A percentile compares a stretch with the other conserved stretches of the same genome.
phyloP scores from a whole-genome alignment of 1,140 invertebrate species.

The Drosophila persimilis region DNA sequence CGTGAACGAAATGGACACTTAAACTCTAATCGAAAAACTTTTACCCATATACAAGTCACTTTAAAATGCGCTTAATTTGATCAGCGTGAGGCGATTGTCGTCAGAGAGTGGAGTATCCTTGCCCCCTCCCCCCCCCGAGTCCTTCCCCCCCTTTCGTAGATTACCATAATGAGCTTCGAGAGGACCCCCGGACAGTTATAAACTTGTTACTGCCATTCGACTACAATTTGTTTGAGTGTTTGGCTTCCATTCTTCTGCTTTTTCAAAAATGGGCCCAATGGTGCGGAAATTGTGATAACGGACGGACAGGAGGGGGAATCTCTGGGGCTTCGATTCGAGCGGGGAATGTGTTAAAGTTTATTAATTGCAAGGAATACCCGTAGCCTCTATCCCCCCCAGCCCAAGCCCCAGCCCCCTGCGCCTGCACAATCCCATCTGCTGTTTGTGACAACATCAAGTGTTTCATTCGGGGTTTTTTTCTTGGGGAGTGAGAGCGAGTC shows the following conservation, averaged over 20 bases:
- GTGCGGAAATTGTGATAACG: slow-evolving; percentile 39
- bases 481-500: slow-evolving; percentile 67
- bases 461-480: slow-evolving; percentile 47
- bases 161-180: slow-evolving; percentile 73
- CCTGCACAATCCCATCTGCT: slow-evolving; percentile 40
- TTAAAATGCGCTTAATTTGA: slow-evolving; percentile 82
- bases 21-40: slow-evolving; percentile 82
- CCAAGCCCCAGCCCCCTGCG: too few species aligned
- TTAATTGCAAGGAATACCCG: too few species aligned
- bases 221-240: slow-evolving; percentile 57
- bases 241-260: slow-evolving; percentile 34
- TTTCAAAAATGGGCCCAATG: slow-evolving; percentile 48
- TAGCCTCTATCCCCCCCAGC: too few species aligned
- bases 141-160: slow-evolving; percentile 19
- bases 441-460: slow-evolving; percentile 70
- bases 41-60: slow-evolving; percentile 81
- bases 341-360: too few species aligned
- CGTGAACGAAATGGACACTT: slow-evolving; percentile 78
- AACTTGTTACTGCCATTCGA: slow-evolving; percentile 72
- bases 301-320: not conserved
- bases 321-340: not conserved
- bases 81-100: slow-evolving; percentile 77
- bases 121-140: too few species aligned
- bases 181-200: slow-evolving; percentile 57
- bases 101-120: slow-evolving; percentile 1